Base-by-base conservation (phyloP, 2,888 invertebrate genomes). In the Zelleria hepariella region DNA sequence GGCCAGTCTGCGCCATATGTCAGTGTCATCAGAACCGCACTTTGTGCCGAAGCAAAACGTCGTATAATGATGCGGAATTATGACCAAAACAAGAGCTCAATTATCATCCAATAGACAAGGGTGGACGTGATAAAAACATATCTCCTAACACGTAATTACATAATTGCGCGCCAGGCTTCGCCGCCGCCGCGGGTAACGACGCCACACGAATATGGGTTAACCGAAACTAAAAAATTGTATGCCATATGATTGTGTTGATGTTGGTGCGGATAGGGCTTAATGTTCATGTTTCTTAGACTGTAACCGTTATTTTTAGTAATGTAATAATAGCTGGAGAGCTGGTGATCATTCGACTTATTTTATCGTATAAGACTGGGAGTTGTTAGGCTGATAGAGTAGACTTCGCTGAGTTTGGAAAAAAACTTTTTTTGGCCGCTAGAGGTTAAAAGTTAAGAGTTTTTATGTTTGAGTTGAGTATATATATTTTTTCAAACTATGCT, bases 51-150 rank as follows among this genome's bases (percentile, higher is more conserved):
- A 65, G 55, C 56, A 42, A 62, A 42, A 62, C 60, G 60, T 62
- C 63, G 67, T 78, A n/a, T n/a, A 76, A 84, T 75, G 70, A 77
- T 69, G 78, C 75, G 65, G 73, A 80, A 82, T 84, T 80, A 83
- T 77, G 72, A 74, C 72, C 78, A 78, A 82, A 85, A 85, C 82
- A 82, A 85, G 83, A 80, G 80, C 71, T 82, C 82, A 83, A 87
- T 87, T 86, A 87, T 83, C 77, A 75, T 77, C 72, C 74, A 72
- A 86, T 87, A 87, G 87, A 87, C 86, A 84, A 83, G 86, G 87
- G 86, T 86, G 82, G 86, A 88, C 85, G 86, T 86, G 88, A 86
- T 88, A 88, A 88, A 87, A 88, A 87, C 88, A 87, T 78, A 88
- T 88, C 84, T 85, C 73, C 84, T 87, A 86, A 87, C 87, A 86